These are phyloP conservation scores for Lasius fuliginosus DNA, from an alignment of 2,888 invertebrate genomes.

Conservation along the genomic window DNA sequence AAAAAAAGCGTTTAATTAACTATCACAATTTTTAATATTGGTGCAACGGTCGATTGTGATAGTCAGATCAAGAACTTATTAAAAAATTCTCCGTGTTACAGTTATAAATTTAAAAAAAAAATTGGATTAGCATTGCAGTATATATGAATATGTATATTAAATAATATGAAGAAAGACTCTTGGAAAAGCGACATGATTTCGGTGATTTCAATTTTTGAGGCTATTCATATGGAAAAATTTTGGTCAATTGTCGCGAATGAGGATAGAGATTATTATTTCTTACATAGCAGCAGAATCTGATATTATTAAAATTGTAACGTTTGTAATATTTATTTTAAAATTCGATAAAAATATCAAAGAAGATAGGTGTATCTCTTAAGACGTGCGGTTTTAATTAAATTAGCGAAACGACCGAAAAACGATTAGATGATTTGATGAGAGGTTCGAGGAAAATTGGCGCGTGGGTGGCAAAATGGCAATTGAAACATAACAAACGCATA, in stretches of 20 bases:
- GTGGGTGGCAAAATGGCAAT: slow-evolving; percentile 82
- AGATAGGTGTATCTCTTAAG: not conserved
- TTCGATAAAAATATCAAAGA: not conserved
- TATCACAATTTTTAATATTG: not conserved
- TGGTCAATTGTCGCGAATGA: not conserved
- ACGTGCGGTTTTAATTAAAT: not conserved
- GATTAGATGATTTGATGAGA: slow-evolving; percentile 7
- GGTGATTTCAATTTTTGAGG: not conserved
- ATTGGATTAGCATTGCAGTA: not conserved
- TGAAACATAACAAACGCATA: slow-evolving; percentile 85
- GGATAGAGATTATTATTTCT: not conserved
- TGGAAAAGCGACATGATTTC: not conserved
- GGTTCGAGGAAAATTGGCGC: slow-evolving; percentile 38
- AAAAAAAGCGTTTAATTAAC: not conserved
- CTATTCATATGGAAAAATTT: not conserved
- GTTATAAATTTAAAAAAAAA: not conserved
- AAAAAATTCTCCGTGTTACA: not conserved
- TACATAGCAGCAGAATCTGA: not conserved
- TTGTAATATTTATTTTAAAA: not conserved
- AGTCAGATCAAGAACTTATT: not conserved
- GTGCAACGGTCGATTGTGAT: not conserved
- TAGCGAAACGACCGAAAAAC: slow-evolving; percentile 11
- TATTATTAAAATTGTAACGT: not conserved
- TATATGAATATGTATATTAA: not conserved
- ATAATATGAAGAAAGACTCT: slow-evolving; percentile 1